Base-by-base conservation (phyloP, 2,888 invertebrate genomes). In the Latrodectus elegans region DNA sequence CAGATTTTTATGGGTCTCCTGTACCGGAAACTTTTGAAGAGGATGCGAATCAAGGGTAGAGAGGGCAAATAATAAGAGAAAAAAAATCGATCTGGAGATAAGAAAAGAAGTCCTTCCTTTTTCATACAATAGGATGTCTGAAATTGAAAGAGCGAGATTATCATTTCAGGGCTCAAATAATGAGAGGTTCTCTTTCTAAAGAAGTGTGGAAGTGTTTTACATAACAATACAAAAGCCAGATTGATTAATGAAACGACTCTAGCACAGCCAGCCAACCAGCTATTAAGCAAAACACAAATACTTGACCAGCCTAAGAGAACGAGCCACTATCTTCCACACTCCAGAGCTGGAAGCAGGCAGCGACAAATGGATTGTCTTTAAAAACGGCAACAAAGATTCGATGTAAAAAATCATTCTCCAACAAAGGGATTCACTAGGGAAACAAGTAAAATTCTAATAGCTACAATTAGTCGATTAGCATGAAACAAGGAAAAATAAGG, bases 131-230 rank as follows among this genome's bases (percentile, higher is more conserved):
- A 72, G 76, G 65, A 81, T 72, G 75, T 85, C 85, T 77, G 70
- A 72, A 86, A 81, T 81, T 86, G 80, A 86, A 86, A 74, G 81
- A 72, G 65, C 52, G 53, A 80, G 86, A 86, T 86, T 86, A 86
- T 86, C 86, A 86, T 86, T 86, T 86, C 81, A 76, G 81, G 72
- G 81, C 72, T 70, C 86, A 86, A 86, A 86, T 86, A 86, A 86
- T 86, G 86, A 86, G 86, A 60, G 73, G 38, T 72, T 22, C 38
- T 71, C 75, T 85, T 85, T 77, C 53, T 74, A 12, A 65, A 67
- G 77, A 83, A 53, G 67, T 83, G 38, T 75, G 80, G 86, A 81
- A 81, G 86, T 86, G 86, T 86, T 86, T 86, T 86, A 86, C 86
- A 86, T 86, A 80, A 86, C 86, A 86, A 86, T 86, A 81, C 77